Base-by-base conservation (phyloP, 1,140 invertebrate genomes). In the Dryas iulia region DNA sequence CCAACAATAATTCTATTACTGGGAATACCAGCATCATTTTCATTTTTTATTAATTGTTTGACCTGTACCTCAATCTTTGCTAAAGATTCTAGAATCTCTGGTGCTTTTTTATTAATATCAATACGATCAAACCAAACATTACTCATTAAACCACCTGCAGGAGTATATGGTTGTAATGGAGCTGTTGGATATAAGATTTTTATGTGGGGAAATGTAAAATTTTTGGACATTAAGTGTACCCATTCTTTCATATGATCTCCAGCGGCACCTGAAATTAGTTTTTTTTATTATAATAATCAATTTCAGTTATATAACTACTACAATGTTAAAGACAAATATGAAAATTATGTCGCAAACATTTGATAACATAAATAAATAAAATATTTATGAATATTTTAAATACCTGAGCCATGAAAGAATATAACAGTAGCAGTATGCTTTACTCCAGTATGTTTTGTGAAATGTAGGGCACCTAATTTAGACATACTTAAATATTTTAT, bases 121-220 rank as follows among this genome's bases (percentile, higher is more conserved):
- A 86, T 76, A 21, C 95, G 90, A 79, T 96, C 94, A 84, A 96
- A 96, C 95, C 95, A 96, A 0, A 96, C 95, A 87, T 94, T 94
- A 59, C 91, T 94, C 83, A 94, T 92, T 78, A 93, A 79, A 18
- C 95, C 94, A 66, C 92, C 89, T 10, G 93, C 76, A 23, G 95
- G 93, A 18, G 94, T 95, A 69, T 96, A 96, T 2, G 94, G 93
- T 73, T 94, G 93, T 21, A 93, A 71, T 1, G 95, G 95, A 10
- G 96, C 95, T 23, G 94, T 95, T 7, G 95, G 96, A 83, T 94
- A 96, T 33, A 96, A 71, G 31, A 96, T 87, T 84, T 94, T 95
- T 52, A 96, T 93, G 73, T 96, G 95, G 2, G 94, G 93, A 84
- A 95, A 95, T 21, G 88, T 86, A 70, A 96, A 92, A 71, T 94